These are phyloP conservation scores for Ruditapes philippinarum DNA, from an alignment of 1,140 invertebrate genomes.

Conservation along the genomic window DNA sequence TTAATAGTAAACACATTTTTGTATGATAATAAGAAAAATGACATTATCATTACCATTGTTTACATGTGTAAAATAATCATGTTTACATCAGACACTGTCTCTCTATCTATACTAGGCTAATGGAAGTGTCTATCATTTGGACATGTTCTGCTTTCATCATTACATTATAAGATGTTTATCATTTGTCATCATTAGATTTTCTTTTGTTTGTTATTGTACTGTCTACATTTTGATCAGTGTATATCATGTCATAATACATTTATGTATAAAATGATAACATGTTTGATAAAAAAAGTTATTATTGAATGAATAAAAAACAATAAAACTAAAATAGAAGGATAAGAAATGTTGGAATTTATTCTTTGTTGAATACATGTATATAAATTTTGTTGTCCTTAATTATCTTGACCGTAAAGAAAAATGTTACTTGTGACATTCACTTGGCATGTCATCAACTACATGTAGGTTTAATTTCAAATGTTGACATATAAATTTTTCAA, in stretches of 20 bases:
- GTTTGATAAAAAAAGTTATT: slow-evolving; percentile 1
- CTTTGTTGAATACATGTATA: too few species aligned
- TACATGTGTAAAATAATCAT: not conserved
- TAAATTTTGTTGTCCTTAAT: too few species aligned
- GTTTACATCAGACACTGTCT: not conserved
- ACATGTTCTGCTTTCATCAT: slow-evolving; percentile 14
- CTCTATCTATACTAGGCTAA: not conserved
- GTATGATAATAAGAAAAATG: slow-evolving; percentile 1
- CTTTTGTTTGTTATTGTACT: slow-evolving; percentile 1
- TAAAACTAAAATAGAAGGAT: not conserved
- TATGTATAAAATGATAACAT: slow-evolving; percentile 1
- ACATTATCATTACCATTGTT: not conserved
- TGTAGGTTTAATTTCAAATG: too few species aligned
- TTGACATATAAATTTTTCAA: too few species aligned
- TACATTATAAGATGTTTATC: slow-evolving; percentile 1
- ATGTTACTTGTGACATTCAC: too few species aligned
- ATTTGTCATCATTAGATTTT: slow-evolving; percentile 27
- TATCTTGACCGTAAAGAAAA: too few species aligned
- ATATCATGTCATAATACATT: slow-evolving; percentile 4
- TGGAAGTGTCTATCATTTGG: slow-evolving; percentile 22
- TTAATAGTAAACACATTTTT: not conserved
- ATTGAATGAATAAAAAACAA: not conserved
- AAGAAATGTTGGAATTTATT: too few species aligned
- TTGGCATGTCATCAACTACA: too few species aligned
- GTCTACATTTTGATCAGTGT: not conserved